Conservation (phyloP, 2,888 invertebrate species). For the Aproaerema taeniolella region DNA sequence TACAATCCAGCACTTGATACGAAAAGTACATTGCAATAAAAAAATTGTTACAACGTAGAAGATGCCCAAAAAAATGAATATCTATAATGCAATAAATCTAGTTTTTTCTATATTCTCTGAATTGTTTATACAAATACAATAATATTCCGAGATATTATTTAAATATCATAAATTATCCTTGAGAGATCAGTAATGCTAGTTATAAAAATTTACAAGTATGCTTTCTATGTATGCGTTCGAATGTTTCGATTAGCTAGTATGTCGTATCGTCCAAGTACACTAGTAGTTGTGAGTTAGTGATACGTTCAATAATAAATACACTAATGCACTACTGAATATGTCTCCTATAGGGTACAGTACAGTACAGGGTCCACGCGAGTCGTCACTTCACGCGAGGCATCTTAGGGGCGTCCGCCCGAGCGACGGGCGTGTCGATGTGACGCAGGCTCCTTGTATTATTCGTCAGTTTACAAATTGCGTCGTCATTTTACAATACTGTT, state of each 20-base stretch:
- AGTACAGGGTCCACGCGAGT: constrained; percentile 55
- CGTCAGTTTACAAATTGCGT: no score
- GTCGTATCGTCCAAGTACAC: constrained; percentile 60
- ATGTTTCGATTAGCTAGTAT: constrained; percentile 54
- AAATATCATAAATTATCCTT: constrained; percentile 70
- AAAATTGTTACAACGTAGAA: constrained; percentile 49
- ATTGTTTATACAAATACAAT: constrained; percentile 69
- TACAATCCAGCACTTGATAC: constrained; percentile 61
- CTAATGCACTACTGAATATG: constrained; percentile 64
- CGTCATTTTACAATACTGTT: no score
- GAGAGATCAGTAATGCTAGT: constrained; percentile 76
- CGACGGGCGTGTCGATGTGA: no score
- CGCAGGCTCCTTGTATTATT: no score
- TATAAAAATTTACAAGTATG: constrained; percentile 73
- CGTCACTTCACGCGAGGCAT: constrained; percentile 36
- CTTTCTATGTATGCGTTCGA: constrained; percentile 60
- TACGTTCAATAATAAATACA: constrained; percentile 61
- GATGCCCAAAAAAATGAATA: constrained; percentile 53
- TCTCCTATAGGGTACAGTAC: constrained; percentile 48
- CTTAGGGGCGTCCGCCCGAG: no score
- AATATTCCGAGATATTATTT: constrained; percentile 69
- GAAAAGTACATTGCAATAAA: constrained; percentile 54
- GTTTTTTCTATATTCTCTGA: constrained; percentile 63
- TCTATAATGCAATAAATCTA: constrained; percentile 63
- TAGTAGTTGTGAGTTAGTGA: constrained; percentile 55